Conservation (phyloP, 2,797 vertebrate genomes). For the Acanthurus tractus region DNA sequence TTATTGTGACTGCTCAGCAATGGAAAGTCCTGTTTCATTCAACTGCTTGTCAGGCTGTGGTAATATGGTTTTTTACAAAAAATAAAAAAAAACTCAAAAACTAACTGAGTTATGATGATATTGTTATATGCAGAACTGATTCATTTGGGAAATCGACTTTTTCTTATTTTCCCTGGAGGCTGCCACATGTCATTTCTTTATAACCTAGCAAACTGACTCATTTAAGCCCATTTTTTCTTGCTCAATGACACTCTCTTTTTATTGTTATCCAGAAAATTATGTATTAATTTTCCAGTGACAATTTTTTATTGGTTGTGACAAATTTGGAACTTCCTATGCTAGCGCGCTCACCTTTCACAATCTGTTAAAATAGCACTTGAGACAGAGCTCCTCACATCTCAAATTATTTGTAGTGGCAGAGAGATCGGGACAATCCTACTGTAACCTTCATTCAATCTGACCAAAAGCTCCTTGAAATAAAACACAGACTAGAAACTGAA, state of each 20-base stretch:
- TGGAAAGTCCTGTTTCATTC: constrained; percentile 22
- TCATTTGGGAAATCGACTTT: not conserved
- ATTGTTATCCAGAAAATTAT: not conserved
- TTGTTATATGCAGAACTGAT: not conserved
- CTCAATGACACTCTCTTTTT: not conserved
- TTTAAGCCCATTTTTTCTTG: not conserved
- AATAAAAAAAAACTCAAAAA: not conserved
- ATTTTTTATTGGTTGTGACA: not conserved
- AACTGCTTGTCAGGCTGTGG: constrained; percentile 22
- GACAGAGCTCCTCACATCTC: too few relatives aligned
- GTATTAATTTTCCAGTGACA: not conserved
- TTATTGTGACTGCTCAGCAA: not conserved
- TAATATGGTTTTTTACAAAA: constrained; percentile 3
- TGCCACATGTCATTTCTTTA: not conserved
- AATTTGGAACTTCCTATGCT: not conserved
- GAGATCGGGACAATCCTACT: too few relatives aligned
- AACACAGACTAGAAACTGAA: too few relatives aligned
- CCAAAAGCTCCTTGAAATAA: too few relatives aligned
- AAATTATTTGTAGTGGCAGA: too few relatives aligned
- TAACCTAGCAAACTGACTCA: not conserved
- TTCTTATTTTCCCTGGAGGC: not conserved
- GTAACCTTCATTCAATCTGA: too few relatives aligned
- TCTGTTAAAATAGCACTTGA: too few relatives aligned
- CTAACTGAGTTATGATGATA: not conserved
- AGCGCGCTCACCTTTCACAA: not conserved